Evolutionary conservation across 2,797 vertebrate species (phyloP).

Genomic region (Amblyraja radiata): DNA sequence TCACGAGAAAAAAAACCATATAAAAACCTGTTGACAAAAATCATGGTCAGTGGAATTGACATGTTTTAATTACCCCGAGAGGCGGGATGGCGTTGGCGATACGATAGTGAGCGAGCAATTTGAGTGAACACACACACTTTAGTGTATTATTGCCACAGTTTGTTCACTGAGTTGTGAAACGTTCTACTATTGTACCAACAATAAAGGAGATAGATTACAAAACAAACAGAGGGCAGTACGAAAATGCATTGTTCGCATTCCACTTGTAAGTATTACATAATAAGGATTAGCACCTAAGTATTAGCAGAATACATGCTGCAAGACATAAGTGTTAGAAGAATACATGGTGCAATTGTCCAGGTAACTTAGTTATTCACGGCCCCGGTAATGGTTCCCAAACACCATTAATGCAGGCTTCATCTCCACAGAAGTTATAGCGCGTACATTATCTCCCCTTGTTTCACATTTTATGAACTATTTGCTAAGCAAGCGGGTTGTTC

Average conservation of each 20-base stretch:
- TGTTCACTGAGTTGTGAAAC: background rate
- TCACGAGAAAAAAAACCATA: no score
- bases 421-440: constrained; percentile 5
- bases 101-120: background rate
- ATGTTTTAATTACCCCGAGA: background rate
- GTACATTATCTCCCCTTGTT: constrained; percentile 58
- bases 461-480: constrained; percentile 67
- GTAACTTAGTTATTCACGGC: constrained; percentile 2
- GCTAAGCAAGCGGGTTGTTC: constrained; percentile 68
- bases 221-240: background rate
- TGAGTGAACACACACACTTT: background rate
- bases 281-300: background rate
- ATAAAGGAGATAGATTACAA: background rate
- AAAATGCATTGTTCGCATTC: background rate
- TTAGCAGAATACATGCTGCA: background rate
- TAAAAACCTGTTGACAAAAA: background rate
- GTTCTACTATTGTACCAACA: background rate
- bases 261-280: background rate
- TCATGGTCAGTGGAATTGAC: background rate
- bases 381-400: constrained; percentile 4
- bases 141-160: background rate
- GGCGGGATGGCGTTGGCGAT: background rate
- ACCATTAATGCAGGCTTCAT: background rate
- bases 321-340: background rate
- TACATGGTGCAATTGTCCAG: background rate